Conservation (phyloP, 92 coral and sea anemone species). For the Palythoa caribaeorum region DNA sequence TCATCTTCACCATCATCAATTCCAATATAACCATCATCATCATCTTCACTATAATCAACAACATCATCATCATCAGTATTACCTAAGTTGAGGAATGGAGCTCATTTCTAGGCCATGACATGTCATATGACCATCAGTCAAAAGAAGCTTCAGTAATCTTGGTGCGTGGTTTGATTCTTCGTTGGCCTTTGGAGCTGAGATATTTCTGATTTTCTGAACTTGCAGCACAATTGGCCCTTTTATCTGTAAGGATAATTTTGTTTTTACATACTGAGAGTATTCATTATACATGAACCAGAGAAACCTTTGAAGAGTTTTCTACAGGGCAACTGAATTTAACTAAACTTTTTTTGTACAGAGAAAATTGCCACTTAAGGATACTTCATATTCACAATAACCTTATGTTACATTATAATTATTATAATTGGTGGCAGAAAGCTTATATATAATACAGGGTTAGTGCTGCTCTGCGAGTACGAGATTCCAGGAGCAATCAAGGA, state of each 20-base stretch:
- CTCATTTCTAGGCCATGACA: constrained; percentile 86
- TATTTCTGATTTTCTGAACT: constrained; percentile 89
- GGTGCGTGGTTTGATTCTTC: constrained; percentile 96
- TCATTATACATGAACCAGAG: no score
- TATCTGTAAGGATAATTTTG: constrained; percentile 60
- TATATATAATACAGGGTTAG: no score
- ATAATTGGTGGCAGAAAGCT: no score
- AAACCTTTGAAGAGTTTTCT: no score
- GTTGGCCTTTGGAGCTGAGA: constrained; percentile 95
- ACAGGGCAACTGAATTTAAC: no score
- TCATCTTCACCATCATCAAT: neutral
- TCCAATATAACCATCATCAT: neutral
- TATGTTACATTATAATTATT: no score
- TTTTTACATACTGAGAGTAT: no score
- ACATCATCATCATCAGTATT: neutral
- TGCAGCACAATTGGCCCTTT: constrained; percentile 97
- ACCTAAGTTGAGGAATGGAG: constrained; percentile 90
- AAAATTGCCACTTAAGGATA: no score
- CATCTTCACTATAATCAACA: neutral
- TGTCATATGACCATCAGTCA: constrained; percentile 92
- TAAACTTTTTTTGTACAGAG: no score
- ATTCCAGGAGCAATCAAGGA: no score
- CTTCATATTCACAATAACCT: no score
- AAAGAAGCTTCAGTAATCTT: constrained; percentile 81
- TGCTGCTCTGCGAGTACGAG: no score